phyloP scores from a whole-genome alignment of 2,888 invertebrate species.

The Troilus luridus region DNA sequence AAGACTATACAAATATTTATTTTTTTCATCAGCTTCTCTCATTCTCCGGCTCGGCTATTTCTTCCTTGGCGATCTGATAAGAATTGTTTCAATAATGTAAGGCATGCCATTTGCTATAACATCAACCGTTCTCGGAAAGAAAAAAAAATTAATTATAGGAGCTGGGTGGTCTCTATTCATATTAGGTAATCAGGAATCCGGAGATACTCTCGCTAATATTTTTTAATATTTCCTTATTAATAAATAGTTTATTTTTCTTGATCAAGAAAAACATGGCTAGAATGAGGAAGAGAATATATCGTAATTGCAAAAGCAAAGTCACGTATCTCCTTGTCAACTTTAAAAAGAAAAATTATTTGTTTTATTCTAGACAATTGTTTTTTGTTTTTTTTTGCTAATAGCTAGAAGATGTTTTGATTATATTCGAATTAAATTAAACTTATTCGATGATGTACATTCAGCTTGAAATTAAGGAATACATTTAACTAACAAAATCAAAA shows the following conservation, averaged over 20 bases:
- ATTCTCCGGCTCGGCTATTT: not conserved
- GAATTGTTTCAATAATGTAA: conserved; percentile 21
- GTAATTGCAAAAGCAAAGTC: no score
- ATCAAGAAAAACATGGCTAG: no score
- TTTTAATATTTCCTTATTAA: not conserved
- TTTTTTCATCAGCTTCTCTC: not conserved
- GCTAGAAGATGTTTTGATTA: no score
- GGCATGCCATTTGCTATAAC: not conserved
- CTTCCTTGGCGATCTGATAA: not conserved
- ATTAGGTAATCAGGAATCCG: not conserved
- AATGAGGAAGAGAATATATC: no score
- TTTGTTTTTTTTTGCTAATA: no score
- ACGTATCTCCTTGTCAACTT: no score
- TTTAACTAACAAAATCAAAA: no score
- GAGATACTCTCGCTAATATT: not conserved
- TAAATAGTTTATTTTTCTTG: not conserved
- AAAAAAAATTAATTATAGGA: not conserved
- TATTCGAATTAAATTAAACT: no score
- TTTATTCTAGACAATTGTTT: no score
- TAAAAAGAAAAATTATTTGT: no score
- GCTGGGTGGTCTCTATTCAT: conserved; percentile 14
- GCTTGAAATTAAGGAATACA: no score
- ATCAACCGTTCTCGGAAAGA: not conserved
- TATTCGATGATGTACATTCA: no score
- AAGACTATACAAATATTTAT: not conserved